Evolutionary conservation across 2,113 vertebrate genomes (phyloP).

Genomic region (Lepus europaeus): DNA sequence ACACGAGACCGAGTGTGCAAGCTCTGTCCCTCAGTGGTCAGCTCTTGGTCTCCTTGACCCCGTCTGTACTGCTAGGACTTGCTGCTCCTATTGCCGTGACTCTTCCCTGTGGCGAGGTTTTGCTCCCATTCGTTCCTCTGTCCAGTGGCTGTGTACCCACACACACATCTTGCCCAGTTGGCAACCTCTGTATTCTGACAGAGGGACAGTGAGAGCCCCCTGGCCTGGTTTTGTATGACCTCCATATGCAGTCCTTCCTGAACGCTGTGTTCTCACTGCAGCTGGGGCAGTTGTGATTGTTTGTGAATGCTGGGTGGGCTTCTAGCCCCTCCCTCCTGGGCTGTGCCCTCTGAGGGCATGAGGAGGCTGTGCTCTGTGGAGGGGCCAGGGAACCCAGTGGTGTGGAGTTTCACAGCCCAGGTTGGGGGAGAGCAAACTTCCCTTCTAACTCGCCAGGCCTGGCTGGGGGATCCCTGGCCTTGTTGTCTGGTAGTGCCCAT

Average conservation of each 20-base stretch:
- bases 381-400: background rate
- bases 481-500: background rate
- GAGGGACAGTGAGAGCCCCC: background rate
- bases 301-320: background rate
- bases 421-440: background rate
- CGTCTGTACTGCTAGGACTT: no score
- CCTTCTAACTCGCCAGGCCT: background rate
- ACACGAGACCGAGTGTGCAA: background rate
- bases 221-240: background rate
- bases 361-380: background rate
- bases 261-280: background rate
- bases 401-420: background rate
- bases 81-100: background rate
- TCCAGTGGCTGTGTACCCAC: background rate
- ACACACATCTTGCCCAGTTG: background rate
- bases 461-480: background rate
- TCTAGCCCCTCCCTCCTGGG: background rate
- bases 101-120: background rate
- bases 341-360: background rate
- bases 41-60: conserved; percentile 3
- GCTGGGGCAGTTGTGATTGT: background rate
- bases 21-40: background rate
- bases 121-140: background rate
- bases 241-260: background rate
- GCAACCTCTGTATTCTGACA: background rate